phyloP scores from a whole-genome alignment of 2,113 vertebrate species.

The Sander lucioperca region DNA sequence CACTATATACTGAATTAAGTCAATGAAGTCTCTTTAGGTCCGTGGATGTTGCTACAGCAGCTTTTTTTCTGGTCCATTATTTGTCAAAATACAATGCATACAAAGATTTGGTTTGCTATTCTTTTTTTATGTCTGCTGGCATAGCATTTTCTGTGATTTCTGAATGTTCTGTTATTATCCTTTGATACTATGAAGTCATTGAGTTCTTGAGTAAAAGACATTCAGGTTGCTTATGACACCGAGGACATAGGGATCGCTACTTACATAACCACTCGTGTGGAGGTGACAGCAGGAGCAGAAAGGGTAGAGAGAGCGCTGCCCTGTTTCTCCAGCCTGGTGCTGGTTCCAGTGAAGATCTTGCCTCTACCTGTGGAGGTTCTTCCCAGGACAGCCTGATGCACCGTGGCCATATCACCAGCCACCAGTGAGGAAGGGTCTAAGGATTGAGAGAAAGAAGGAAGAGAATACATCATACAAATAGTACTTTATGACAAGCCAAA shows the following conservation, averaged over 20 bases:
- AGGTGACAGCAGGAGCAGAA: slow-evolving; percentile 66
- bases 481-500: neutral
- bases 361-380: slow-evolving; percentile 60
- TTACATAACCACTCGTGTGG: slow-evolving; percentile 79
- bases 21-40: slow-evolving; percentile 13
- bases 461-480: neutral
- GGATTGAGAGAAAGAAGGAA: neutral
- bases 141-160: neutral
- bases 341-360: slow-evolving; percentile 65
- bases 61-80: neutral
- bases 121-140: neutral
- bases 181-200: neutral
- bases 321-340: slow-evolving; percentile 62
- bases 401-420: slow-evolving; percentile 77
- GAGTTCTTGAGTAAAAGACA: neutral
- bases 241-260: neutral
- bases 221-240: neutral
- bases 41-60: slow-evolving; percentile 5
- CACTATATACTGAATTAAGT: too few species aligned
- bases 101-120: neutral
- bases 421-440: slow-evolving; percentile 67
- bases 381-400: slow-evolving; percentile 70
- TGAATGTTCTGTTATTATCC: too few species aligned
- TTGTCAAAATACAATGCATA: slow-evolving; percentile 20
- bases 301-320: slow-evolving; percentile 53